Conservation (phyloP, 2,113 vertebrate species). For the Setophaga kirtlandii region DNA sequence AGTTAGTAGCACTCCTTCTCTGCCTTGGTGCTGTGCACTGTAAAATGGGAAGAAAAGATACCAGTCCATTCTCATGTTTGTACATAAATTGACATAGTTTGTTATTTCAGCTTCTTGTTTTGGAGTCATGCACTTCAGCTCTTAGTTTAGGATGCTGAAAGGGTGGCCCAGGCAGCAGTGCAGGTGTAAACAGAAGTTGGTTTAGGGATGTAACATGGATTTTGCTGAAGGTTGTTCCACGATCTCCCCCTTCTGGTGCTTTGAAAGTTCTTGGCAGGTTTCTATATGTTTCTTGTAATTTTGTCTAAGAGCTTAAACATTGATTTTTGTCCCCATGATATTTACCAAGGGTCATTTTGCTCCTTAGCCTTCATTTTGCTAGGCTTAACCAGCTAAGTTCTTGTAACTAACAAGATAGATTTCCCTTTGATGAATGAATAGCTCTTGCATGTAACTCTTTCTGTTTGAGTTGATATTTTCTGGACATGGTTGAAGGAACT, state of each 20-base stretch:
- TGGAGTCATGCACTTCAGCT: not conserved
- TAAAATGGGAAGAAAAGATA: not conserved
- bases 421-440: conserved; percentile 15
- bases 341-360: not conserved
- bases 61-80: not conserved
- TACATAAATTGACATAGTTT: not conserved
- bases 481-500: not conserved
- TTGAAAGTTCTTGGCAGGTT: conserved; percentile 23
- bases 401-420: not conserved
- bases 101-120: not conserved
- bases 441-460: not conserved
- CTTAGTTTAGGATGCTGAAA: not conserved
- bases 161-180: not conserved
- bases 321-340: conserved; percentile 2
- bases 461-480: not conserved
- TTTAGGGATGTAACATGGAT: not conserved
- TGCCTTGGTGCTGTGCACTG: accelerated
- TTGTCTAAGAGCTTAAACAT: not conserved
- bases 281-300: not conserved
- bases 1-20: not conserved
- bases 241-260: conserved; percentile 61
- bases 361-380: conserved; percentile 10
- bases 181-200: not conserved
- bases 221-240: conserved; percentile 39
- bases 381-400: not conserved